Evolutionary conservation across 2,888 invertebrate genomes (phyloP), one percentile per base, ranked within the genome.

Genomic region (Polydrusus cervinus): DNA sequence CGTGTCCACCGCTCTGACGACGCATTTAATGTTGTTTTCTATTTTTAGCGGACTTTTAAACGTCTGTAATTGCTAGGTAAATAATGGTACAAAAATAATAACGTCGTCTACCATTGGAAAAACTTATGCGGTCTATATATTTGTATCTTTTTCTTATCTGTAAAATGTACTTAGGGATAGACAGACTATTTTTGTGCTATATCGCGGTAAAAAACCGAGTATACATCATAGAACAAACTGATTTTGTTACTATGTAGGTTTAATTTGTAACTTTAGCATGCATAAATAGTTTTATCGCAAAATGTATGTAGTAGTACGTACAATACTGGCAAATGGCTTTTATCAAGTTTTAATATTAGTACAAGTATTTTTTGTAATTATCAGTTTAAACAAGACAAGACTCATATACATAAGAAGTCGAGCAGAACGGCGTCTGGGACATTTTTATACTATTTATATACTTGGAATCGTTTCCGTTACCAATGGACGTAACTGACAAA

Each of bases 321-420:
- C 57, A 7, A 38, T 57, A 60, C 38, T 38, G 38, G 34, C 38
- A 60, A 60, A 53, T 38, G 18, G 8, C 38, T 38, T 60, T 60
- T 60, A 60, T 60, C 57, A 40, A 10, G 6, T 18, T 11, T 47
- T 38, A 60, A 60, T 38, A 38, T 38, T 60, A 60, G 57, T 60
- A 13, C 38, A 38, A 60, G n/a, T 38, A 13, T 57, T 14, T 57
- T 38, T 16, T 16, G 14, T 57, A 38, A 38, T 38, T 57, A 38
- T 57, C 34, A 10, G 14, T 57, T 57, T 38, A 11, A 55, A 55
- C 14, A 11, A 9, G 20, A 11, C 20, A 1, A 7, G 18, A 18
- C 6, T 3, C 25, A 13, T n/a, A 18, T 18, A 18, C 20, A 16
- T 34, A 34, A 6, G 34, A 3, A 34, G 34, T 34, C 10, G 8